These are phyloP conservation scores for Melanocharis versteri DNA, from an alignment of 2,113 vertebrate genomes.

Conservation along the genomic window DNA sequence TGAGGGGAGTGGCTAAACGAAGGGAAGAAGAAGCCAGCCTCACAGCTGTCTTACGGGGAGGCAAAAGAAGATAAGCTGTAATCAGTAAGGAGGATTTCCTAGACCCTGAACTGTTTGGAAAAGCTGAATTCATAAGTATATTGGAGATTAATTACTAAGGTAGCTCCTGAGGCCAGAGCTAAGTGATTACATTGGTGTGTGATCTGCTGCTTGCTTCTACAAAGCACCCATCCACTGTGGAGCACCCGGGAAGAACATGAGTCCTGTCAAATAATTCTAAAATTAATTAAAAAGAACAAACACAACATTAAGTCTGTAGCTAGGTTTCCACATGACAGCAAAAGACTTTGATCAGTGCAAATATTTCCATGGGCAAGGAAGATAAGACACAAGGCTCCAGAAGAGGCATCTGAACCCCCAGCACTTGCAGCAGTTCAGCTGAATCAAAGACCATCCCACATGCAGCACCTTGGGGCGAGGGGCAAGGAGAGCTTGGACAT, in stretches of 20 bases:
- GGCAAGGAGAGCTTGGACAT: not conserved
- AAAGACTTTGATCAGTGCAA: conserved; percentile 17
- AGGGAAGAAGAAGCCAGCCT: not conserved
- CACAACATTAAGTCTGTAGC: not conserved
- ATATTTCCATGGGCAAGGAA: not conserved
- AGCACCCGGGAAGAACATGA: not conserved
- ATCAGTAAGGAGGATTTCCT: not conserved
- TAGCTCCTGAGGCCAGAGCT: not conserved
- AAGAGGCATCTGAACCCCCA: not conserved
- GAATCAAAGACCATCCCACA: not conserved
- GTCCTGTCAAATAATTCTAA: not conserved
- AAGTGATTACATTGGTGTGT: not conserved
- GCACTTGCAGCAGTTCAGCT: not conserved
- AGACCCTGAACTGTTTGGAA: not conserved
- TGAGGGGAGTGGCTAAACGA: not conserved
- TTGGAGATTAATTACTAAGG: not conserved
- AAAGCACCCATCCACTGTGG: not conserved
- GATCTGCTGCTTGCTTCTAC: not conserved
- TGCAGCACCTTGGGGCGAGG: not conserved
- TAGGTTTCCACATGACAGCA: not conserved
- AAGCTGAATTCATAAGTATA: not conserved
- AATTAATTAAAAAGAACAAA: conserved; percentile 22
- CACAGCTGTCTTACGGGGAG: not conserved
- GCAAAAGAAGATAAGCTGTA: not conserved
- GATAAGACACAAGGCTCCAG: not conserved